Percentiles rank a stretch among this genome's conserved stretches.
phyloP scores from a whole-genome alignment of 2,113 vertebrate genomes.

The Crotalus tigris region DNA sequence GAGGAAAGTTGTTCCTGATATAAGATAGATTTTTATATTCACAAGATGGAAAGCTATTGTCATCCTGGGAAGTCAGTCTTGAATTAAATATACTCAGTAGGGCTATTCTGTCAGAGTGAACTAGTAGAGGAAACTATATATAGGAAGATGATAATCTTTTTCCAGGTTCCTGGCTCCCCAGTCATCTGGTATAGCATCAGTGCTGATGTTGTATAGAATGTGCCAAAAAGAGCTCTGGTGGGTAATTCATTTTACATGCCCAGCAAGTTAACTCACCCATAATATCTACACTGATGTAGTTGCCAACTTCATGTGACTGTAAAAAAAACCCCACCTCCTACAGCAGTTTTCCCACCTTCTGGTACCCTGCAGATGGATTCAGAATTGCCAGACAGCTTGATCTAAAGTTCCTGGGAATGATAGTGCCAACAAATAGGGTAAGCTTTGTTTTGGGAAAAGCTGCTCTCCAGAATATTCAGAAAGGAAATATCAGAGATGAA shows the following conservation, averaged over 20 bases:
- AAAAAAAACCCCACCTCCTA: not conserved
- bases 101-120: not conserved
- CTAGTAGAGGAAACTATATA: not conserved
- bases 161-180: not conserved
- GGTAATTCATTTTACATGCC: not conserved
- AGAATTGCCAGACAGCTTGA: not conserved
- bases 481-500: not conserved
- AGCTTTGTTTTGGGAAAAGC: not conserved
- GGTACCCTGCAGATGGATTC: not conserved
- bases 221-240: not conserved
- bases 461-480: not conserved
- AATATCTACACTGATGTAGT: not conserved
- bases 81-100: not conserved
- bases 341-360: not conserved
- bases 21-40: not conserved
- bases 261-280: not conserved
- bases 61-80: not conserved
- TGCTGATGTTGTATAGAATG: not conserved
- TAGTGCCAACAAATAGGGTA: not conserved
- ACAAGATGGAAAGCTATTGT: not conserved
- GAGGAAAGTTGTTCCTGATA: not conserved
- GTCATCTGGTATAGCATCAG: not conserved
- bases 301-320: not conserved
- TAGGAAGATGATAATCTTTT: not conserved
- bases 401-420: not conserved